Evolutionary conservation across 2,797 vertebrate genomes (phyloP).

Genomic region (Esox masquinongy): DNA sequence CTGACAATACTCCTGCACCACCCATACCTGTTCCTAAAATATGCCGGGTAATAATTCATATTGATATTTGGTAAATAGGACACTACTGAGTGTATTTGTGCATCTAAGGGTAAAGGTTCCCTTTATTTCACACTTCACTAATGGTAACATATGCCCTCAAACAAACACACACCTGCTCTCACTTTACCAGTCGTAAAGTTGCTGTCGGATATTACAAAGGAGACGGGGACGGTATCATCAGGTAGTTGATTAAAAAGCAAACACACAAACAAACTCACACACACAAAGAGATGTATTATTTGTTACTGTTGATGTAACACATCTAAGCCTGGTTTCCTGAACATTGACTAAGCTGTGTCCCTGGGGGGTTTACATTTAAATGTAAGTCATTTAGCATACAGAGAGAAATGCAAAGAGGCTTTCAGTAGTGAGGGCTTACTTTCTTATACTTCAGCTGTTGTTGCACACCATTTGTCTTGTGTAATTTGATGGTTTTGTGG

Average conservation of each 20-base stretch:
- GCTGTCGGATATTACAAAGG: slow-evolving; percentile 5
- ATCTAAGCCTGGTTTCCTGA: not conserved
- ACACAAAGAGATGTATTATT: not conserved
- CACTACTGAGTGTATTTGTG: slow-evolving; percentile 30
- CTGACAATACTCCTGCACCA: not conserved
- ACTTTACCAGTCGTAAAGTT: slow-evolving; percentile 16
- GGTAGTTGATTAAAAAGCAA: slow-evolving; percentile 15
- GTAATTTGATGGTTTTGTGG: too few relatives aligned
- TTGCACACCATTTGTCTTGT: too few relatives aligned
- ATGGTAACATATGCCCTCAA: slow-evolving; percentile 26
- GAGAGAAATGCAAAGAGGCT: too few relatives aligned
- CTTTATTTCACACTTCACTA: slow-evolving; percentile 26
- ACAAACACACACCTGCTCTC: slow-evolving; percentile 35
- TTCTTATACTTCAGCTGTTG: too few relatives aligned
- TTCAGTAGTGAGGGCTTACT: too few relatives aligned
- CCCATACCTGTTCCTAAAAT: not conserved
- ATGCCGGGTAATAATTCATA: slow-evolving; percentile 20
- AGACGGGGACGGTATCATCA: slow-evolving; percentile 17
- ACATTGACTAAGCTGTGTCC: not conserved
- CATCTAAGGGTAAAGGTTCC: slow-evolving; percentile 33
- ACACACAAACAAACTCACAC: slow-evolving; percentile 7
- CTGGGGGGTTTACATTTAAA: too few relatives aligned
- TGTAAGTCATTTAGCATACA: too few relatives aligned
- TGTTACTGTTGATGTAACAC: not conserved
- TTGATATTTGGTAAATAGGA: slow-evolving; percentile 25